These are phyloP conservation scores for Lynx canadensis DNA, from an alignment of 2,113 vertebrate species.

Conservation along the genomic window DNA sequence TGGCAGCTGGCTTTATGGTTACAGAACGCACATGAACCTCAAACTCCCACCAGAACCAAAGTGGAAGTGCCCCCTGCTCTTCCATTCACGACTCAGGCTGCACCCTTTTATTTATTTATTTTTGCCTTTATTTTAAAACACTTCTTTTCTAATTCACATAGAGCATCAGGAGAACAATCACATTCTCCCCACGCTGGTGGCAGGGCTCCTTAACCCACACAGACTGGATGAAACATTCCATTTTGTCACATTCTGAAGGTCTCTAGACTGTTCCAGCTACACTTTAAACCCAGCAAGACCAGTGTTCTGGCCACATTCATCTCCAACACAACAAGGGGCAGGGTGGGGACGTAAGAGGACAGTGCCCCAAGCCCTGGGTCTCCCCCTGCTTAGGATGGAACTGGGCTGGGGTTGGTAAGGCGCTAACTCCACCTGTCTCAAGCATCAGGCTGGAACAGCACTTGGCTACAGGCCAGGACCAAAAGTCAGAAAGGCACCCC, in stretches of 20 bases:
- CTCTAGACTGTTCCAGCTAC: neutral
- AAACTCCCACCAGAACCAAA: neutral
- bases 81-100: neutral
- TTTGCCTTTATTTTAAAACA: constrained; percentile 40
- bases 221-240: neutral
- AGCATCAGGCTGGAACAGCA: neutral
- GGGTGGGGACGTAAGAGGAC: neutral
- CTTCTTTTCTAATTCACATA: neutral
- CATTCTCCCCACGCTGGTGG: neutral
- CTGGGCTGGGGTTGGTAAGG: neutral
- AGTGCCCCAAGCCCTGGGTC: no score
- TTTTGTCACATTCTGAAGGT: neutral
- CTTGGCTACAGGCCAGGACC: neutral
- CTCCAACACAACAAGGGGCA: neutral
- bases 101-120: neutral
- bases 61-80: neutral
- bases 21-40: fast-evolving
- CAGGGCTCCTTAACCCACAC: neutral
- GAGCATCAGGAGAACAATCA: neutral
- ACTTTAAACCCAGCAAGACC: neutral
- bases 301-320: neutral
- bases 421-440: neutral
- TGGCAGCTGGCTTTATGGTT: neutral
- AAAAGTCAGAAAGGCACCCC: neutral
- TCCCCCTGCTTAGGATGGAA: neutral